Conservation (phyloP, 2,797 vertebrate species). For the Agapornis canus region DNA sequence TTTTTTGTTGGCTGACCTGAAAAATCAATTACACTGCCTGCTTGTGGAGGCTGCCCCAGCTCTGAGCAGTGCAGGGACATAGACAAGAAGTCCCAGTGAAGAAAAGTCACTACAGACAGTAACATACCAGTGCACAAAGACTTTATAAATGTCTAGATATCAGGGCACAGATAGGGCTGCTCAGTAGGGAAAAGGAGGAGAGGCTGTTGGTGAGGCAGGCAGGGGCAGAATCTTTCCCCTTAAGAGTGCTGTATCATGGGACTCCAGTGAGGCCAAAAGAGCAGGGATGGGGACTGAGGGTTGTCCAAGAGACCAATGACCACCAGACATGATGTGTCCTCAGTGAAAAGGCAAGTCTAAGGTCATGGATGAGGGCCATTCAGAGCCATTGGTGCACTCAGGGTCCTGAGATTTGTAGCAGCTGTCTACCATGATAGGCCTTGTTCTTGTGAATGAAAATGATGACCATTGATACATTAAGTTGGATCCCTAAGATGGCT, state of each 20-base stretch:
- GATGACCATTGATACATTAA: background rate
- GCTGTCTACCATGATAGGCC: background rate
- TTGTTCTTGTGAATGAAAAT: background rate
- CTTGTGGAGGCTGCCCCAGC: background rate
- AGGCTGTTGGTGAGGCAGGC: accelerated
- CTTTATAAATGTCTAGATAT: background rate
- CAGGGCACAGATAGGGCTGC: background rate
- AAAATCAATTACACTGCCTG: background rate
- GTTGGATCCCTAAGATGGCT: background rate
- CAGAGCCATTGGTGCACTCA: background rate
- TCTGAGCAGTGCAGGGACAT: background rate
- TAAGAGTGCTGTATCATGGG: background rate
- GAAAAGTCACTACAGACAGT: background rate
- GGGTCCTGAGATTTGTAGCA: background rate
- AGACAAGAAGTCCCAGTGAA: background rate
- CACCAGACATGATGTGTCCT: too few species aligned
- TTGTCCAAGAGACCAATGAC: background rate
- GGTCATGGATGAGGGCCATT: background rate
- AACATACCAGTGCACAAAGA: background rate
- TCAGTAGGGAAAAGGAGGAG: accelerated
- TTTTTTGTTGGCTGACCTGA: background rate
- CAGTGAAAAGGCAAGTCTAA: background rate
- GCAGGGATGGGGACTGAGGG: background rate
- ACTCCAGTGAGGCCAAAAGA: background rate
- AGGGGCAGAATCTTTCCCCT: background rate